Conservation (phyloP, 1,140 invertebrate species). For the Probaryconus sp. region DNA sequence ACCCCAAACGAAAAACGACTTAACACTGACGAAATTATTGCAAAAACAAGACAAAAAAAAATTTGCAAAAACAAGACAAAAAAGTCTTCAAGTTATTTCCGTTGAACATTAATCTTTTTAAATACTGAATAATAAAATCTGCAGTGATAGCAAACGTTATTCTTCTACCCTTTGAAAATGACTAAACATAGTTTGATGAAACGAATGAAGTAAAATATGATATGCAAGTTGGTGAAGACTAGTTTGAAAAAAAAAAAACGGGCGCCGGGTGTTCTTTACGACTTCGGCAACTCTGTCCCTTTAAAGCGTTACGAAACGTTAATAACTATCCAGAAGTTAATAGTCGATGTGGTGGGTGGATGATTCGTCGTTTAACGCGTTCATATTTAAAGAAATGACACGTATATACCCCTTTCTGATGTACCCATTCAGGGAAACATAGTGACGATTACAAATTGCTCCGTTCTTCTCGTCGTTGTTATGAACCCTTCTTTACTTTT, state of each 20-base stretch:
- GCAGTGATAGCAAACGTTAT: too few species aligned
- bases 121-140: too few species aligned
- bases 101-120: too few species aligned
- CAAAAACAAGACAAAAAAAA: too few species aligned
- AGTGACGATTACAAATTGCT: slow-evolving; percentile 67
- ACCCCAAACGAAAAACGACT: too few species aligned
- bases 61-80: too few species aligned
- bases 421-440: slow-evolving; percentile 7
- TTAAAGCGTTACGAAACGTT: slow-evolving; percentile 28
- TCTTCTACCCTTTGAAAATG: too few species aligned
- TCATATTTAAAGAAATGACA: background rate
- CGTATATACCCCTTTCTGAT: slow-evolving; percentile 39
- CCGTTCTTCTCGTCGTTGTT: slow-evolving; percentile 36
- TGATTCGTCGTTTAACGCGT: slow-evolving; percentile 12
- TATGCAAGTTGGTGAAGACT: too few species aligned
- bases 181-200: too few species aligned
- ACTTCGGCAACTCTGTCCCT: slow-evolving; percentile 15
- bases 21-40: too few species aligned
- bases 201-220: too few species aligned
- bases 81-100: too few species aligned
- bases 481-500: slow-evolving; percentile 36
- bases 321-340: slow-evolving; percentile 35
- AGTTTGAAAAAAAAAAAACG: slow-evolving; percentile 6
- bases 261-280: slow-evolving; percentile 56
- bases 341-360: slow-evolving; percentile 23